Evolutionary conservation across 2,888 invertebrate species (phyloP).

Genomic region (Stratiomys singularior): DNA sequence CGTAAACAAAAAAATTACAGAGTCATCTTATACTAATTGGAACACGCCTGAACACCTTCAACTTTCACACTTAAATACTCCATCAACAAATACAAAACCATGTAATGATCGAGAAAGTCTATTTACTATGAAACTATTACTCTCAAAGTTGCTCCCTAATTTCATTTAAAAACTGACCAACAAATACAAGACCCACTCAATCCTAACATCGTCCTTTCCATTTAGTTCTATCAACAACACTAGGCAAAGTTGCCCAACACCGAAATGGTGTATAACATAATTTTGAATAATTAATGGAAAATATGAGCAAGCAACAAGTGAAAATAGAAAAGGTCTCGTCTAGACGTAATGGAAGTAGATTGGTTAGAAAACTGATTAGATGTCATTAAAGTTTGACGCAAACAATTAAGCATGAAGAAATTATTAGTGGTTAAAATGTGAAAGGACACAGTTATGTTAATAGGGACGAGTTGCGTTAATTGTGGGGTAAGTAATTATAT

Average conservation of each 20-base stretch:
- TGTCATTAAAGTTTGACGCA: slow-evolving; percentile 35
- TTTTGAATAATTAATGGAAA: slow-evolving; percentile 43
- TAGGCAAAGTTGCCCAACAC: neutral
- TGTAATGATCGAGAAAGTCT: neutral
- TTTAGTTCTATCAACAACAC: neutral
- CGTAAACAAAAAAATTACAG: too few species aligned
- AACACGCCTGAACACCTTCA: too few species aligned
- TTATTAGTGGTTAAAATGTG: too few species aligned
- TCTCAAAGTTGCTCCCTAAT: slow-evolving; percentile 11
- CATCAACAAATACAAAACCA: too few species aligned
- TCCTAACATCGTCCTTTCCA: too few species aligned
- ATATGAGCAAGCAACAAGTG: slow-evolving; percentile 39
- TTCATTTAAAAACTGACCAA: slow-evolving; percentile 18
- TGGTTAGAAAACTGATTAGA: slow-evolving; percentile 35
- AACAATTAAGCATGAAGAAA: neutral
- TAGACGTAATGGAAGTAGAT: neutral
- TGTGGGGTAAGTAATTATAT: too few species aligned
- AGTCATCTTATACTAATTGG: too few species aligned
- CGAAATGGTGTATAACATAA: slow-evolving; percentile 19
- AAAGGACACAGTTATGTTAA: too few species aligned
- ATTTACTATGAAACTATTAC: neutral
- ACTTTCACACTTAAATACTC: too few species aligned
- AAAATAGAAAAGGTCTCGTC: slow-evolving; percentile 2
- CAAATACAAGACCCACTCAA: neutral
- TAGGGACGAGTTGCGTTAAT: too few species aligned